These are phyloP conservation scores for Diplodus sargus DNA, from an alignment of 2,797 vertebrate species.

Conservation along the genomic window DNA sequence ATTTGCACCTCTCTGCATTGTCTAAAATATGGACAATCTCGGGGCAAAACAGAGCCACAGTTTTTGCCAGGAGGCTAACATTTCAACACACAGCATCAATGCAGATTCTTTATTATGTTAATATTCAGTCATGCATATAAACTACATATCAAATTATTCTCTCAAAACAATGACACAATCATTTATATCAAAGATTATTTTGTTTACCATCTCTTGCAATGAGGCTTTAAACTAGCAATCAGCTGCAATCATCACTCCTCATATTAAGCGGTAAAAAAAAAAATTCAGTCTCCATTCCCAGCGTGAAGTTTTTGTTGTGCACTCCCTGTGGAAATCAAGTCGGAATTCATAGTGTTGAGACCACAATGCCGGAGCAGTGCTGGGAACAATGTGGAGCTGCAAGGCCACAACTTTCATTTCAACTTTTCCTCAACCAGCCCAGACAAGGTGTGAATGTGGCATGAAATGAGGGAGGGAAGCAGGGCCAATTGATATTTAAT, in stretches of 20 bases:
- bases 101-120: background rate
- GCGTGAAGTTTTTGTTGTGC: constrained; percentile 16
- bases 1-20: background rate
- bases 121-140: background rate
- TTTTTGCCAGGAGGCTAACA: background rate
- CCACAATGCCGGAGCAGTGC: constrained; percentile 22
- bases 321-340: constrained; percentile 39
- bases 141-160: constrained; percentile 11
- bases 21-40: background rate
- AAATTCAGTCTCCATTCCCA: constrained; percentile 14
- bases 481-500: constrained; percentile 84
- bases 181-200: constrained; percentile 10
- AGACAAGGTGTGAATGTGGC: constrained; percentile 80
- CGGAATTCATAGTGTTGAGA: constrained; percentile 37
- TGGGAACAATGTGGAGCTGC: constrained; percentile 51
- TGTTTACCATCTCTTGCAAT: background rate
- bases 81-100: constrained; percentile 12
- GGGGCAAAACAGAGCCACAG: background rate
- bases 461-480: constrained; percentile 79
- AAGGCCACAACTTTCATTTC: constrained; percentile 71
- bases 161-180: background rate
- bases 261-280: constrained; percentile 3
- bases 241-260: constrained; percentile 24
- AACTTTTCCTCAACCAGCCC: constrained; percentile 65
- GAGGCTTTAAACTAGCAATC: constrained; percentile 37